Base-by-base conservation (phyloP, 1,140 invertebrate species). In the Pachypeltis micranthus region DNA sequence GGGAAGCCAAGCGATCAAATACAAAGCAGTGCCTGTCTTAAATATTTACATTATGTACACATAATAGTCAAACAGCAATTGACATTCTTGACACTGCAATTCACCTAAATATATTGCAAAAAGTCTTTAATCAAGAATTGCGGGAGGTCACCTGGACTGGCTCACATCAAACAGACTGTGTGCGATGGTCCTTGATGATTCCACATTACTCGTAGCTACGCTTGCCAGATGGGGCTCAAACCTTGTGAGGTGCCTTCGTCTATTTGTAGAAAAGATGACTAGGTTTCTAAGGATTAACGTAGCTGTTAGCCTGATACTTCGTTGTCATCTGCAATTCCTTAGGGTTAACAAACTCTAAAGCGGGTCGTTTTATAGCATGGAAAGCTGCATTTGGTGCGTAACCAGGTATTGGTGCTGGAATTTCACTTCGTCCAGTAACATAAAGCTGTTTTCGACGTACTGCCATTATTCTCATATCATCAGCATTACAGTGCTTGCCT, bases 231-330 rank as follows among this genome's bases (percentile, higher is more conserved):
- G 89, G 51, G 90, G 84, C 77, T 98, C 94, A 74, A 94, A 93
- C 59, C 86, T 84, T 71, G 88, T 86, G 29, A 97, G 82, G 74
- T 90, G 83, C 75, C 89, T 88, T 81, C 92, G 85, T 70, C 91
- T 92, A 70, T 87, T 85, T 66, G 85, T 83, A 61, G 93, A 96
- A 77, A 93, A 91, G 73, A 92, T 90, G 69, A 95, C 92, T 74
- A 99, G 84, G 82, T 99, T 99, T 73, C 95, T 85, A 69, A 99
- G 81, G 74, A 98, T 96, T 47, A 99, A 81, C 68, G 93, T 91
- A 68, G 94, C 89, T 44, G 96, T 98, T 59, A 99, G 79, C 59
- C 72, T 73, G n/a, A n/a, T n/a, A n/a, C n/a, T n/a, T n/a, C n/a
- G n/a, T n/a, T n/a, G n/a, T 81, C 75, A 91, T 89, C 83, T 91